Conservation (phyloP, 1,140 invertebrate species). For the Brachionus paranguensis region DNA sequence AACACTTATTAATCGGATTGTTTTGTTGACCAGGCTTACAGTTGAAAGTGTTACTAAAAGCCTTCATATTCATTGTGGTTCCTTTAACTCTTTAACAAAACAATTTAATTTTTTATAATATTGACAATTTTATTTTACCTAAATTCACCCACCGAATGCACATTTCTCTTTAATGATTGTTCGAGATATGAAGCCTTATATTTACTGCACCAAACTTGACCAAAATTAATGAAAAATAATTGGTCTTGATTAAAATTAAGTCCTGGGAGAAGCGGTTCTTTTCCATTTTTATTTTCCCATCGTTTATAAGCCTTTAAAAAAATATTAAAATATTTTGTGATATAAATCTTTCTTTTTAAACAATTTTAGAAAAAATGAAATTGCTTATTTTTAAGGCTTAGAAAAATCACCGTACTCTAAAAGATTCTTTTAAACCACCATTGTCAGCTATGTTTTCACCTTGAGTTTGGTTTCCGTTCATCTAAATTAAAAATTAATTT, state of each 20-base stretch:
- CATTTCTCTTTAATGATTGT: conserved; percentile 54
- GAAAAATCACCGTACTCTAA: conserved; percentile 44
- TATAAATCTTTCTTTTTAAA: background rate
- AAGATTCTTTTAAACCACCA: conserved; percentile 57
- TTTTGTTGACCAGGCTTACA: conserved; percentile 44
- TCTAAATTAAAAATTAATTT: conserved; percentile 44
- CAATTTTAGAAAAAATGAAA: background rate
- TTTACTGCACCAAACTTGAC: conserved; percentile 62
- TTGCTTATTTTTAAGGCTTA: background rate
- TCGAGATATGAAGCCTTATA: conserved; percentile 56
- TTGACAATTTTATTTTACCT: conserved; percentile 42
- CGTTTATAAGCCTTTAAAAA: conserved; percentile 56
- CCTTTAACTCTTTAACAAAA: conserved; percentile 44
- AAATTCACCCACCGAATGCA: conserved; percentile 57
- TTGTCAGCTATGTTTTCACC: conserved; percentile 60
- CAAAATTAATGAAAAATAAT: conserved; percentile 67
- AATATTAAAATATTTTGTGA: background rate
- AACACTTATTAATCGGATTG: conserved; percentile 41
- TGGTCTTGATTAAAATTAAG: conserved; percentile 63
- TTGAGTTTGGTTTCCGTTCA: conserved; percentile 56
- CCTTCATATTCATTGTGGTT: conserved; percentile 46
- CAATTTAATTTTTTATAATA: background rate
- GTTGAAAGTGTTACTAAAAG: conserved; percentile 53
- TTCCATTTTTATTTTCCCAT: conserved; percentile 43
- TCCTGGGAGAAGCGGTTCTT: conserved; percentile 60